Conservation (phyloP, 2,888 invertebrate species). For the Nomada fucata region DNA sequence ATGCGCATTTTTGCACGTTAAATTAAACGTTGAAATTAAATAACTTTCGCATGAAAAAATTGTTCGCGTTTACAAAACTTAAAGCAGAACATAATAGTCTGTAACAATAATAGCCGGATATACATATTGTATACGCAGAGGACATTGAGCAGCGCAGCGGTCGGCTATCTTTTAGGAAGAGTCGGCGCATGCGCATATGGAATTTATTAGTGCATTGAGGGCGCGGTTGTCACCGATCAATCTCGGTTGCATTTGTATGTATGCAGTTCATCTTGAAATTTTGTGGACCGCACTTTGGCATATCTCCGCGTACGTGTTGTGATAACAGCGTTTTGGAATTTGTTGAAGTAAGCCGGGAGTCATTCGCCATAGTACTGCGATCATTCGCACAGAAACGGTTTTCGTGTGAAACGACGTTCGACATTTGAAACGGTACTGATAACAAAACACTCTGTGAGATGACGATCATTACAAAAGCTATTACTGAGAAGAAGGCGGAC, state of each 20-base stretch:
- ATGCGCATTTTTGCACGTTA: too few relatives aligned
- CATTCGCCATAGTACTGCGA: constrained; percentile 10
- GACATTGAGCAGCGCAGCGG: background rate
- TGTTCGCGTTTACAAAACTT: too few relatives aligned
- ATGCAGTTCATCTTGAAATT: constrained; percentile 57
- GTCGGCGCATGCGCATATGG: constrained; percentile 45
- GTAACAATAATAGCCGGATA: too few relatives aligned
- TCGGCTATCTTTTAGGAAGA: constrained; percentile 13
- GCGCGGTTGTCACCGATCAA: constrained; percentile 71
- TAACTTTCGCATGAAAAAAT: too few relatives aligned
- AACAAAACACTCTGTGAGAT: constrained; percentile 83
- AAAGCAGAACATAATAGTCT: too few relatives aligned
- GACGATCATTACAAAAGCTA: constrained; percentile 92
- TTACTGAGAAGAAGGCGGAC: constrained; percentile 89
- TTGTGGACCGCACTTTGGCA: constrained; percentile 16
- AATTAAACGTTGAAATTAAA: too few relatives aligned
- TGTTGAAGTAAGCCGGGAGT: constrained; percentile 24
- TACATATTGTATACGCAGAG: too few relatives aligned
- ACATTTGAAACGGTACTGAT: constrained; percentile 14
- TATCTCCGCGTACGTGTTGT: constrained; percentile 19
- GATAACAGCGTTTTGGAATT: constrained; percentile 9
- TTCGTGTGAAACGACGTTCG: constrained; percentile 1
- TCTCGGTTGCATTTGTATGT: constrained; percentile 60
- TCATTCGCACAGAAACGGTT: background rate
- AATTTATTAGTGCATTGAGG: constrained; percentile 55